Conservation (phyloP, 2,797 vertebrate species). For the Siniperca scherzeri region DNA sequence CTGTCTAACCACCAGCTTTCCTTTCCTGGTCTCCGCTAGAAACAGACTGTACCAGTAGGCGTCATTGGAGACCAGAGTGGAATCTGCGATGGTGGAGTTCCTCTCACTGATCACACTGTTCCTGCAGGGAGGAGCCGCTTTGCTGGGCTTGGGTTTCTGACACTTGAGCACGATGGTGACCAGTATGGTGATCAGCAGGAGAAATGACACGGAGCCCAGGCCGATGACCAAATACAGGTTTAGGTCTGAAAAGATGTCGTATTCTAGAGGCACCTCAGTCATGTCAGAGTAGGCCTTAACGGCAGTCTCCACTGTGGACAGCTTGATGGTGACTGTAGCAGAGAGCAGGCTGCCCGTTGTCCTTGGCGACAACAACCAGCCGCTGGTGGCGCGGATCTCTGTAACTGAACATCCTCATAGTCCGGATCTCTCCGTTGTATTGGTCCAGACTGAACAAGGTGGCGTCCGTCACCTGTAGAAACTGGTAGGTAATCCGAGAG, state of each 20-base stretch:
- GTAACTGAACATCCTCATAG: conserved; percentile 82
- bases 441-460: conserved; percentile 82
- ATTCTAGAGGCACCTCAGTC: conserved; percentile 74
- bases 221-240: conserved; percentile 77
- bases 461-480: conserved; percentile 77
- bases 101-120: conserved; percentile 78
- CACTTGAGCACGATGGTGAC: conserved; percentile 77
- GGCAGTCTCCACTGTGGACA: conserved; percentile 73
- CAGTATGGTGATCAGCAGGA: conserved; percentile 64
- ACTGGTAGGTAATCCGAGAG: conserved; percentile 81
- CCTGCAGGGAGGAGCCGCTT: conserved; percentile 70
- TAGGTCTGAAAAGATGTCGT: conserved; percentile 77
- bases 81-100: conserved; percentile 75
- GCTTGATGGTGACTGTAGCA: conserved; percentile 79
- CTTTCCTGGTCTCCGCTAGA: conserved; percentile 79
- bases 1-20: conserved; percentile 67
- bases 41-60: conserved; percentile 81
- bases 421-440: conserved; percentile 82
- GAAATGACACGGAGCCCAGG: conserved; percentile 63
- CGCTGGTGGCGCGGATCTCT: conserved; percentile 76
- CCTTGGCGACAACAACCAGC: conserved; percentile 64
- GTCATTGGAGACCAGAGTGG: conserved; percentile 78
- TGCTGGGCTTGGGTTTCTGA: conserved; percentile 72
- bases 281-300: conserved; percentile 73
- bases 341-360: conserved; percentile 75